A percentile compares a stretch with the other conserved stretches of the same genome.
Evolutionary conservation across 2,888 invertebrate species (phyloP).

Genomic region (Synanthedon vespiformis): DNA sequence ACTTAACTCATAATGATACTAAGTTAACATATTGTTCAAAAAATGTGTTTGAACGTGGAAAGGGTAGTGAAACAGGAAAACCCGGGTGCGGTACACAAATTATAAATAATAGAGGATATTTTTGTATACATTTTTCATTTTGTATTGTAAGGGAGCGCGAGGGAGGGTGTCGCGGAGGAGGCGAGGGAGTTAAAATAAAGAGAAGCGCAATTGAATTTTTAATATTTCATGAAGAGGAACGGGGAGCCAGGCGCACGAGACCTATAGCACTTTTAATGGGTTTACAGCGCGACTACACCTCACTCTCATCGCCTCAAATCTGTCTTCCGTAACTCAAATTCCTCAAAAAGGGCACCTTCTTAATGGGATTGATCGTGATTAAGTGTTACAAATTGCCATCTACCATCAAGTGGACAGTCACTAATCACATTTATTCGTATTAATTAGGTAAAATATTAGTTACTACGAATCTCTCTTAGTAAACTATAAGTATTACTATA

Average conservation of each 20-base stretch:
- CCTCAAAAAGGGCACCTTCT: too few relatives aligned
- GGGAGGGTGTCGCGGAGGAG: constrained; percentile 40
- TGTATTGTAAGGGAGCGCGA: constrained; percentile 56
- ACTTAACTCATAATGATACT: too few relatives aligned
- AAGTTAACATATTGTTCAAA: too few relatives aligned
- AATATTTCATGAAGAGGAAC: constrained; percentile 70
- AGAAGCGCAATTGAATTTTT: constrained; percentile 71
- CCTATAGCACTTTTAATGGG: constrained; percentile 63
- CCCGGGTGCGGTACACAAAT: constrained; percentile 49
- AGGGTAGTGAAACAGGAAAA: constrained; percentile 7
- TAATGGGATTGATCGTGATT: too few relatives aligned
- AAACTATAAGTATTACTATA: too few relatives aligned
- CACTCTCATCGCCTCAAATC: too few relatives aligned
- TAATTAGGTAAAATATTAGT: too few relatives aligned
- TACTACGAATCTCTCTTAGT: too few relatives aligned
- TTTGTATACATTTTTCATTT: constrained; percentile 68
- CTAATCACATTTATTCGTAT: too few relatives aligned
- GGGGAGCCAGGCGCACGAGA: constrained; percentile 24
- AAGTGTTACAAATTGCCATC: too few relatives aligned
- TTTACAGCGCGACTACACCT: constrained; percentile 24
- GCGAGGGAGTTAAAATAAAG: constrained; percentile 68
- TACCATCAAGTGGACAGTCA: too few relatives aligned
- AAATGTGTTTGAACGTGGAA: not conserved
- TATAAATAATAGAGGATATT: constrained; percentile 67
- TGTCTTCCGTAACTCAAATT: too few relatives aligned